phyloP scores from a whole-genome alignment of 2,113 vertebrate genomes.

The Esox niger region DNA sequence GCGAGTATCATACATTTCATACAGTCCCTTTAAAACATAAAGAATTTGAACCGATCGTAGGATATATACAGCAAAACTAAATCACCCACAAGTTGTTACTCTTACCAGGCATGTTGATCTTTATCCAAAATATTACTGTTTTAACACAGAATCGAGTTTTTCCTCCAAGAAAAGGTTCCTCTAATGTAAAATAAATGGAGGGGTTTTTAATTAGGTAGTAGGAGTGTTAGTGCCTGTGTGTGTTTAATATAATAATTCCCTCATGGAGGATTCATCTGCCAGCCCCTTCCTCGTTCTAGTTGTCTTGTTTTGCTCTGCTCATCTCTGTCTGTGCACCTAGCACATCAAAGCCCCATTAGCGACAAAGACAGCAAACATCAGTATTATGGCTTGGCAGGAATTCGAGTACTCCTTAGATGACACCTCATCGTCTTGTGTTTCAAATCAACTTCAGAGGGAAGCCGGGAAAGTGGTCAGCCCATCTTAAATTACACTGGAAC shows the following conservation, averaged over 20 bases:
- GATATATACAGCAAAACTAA: not conserved
- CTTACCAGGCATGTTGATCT: slow-evolving; percentile 2
- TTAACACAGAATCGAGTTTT: slow-evolving; percentile 14
- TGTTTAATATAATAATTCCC: slow-evolving; percentile 54
- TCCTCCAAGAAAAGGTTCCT: slow-evolving; percentile 22
- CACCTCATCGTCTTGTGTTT: slow-evolving; percentile 27
- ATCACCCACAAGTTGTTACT: not conserved
- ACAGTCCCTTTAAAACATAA: not conserved
- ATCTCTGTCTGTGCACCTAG: slow-evolving; percentile 22
- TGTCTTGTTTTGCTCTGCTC: slow-evolving; percentile 32
- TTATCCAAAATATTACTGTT: slow-evolving; percentile 32
- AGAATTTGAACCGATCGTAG: not conserved
- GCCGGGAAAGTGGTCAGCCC: slow-evolving; percentile 16
- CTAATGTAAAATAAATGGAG: slow-evolving; percentile 36
- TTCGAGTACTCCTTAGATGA: slow-evolving; percentile 25
- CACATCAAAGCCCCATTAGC: slow-evolving; percentile 39
- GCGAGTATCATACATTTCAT: not conserved
- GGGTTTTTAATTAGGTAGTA: slow-evolving; percentile 54
- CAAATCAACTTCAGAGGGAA: slow-evolving; percentile 4
- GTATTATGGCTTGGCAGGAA: slow-evolving; percentile 27
- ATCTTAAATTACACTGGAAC: slow-evolving; percentile 2
- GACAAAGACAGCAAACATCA: slow-evolving; percentile 29
- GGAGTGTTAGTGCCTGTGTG: slow-evolving; percentile 37
- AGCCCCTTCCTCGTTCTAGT: slow-evolving; percentile 54
- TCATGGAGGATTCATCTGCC: slow-evolving; percentile 45